Evolutionary conservation across 92 coral and sea anemone species (phyloP).

Genomic region (Epizoanthus ramosus): DNA sequence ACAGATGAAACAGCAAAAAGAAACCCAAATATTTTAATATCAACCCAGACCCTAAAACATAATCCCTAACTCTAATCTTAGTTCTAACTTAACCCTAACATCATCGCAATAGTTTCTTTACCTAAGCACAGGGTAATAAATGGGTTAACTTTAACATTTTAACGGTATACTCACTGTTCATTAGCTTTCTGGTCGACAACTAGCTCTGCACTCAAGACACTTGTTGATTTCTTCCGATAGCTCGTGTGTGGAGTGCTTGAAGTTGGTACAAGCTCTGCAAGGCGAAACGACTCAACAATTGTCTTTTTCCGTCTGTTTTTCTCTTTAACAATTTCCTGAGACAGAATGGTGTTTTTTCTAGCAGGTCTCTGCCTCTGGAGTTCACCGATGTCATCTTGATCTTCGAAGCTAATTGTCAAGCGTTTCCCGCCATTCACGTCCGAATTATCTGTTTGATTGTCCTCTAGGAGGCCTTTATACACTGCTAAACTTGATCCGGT

Average conservation of each 20-base stretch:
- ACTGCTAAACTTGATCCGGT: neutral
- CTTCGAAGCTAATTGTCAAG: conserved; percentile 24
- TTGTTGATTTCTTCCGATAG: conserved; percentile 79
- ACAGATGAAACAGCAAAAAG: no score
- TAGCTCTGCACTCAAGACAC: conserved; percentile 68
- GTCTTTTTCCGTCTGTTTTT: conserved; percentile 76
- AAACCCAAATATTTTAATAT: no score
- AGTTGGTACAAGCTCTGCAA: conserved; percentile 87
- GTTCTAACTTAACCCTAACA: no score
- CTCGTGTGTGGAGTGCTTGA: conserved; percentile 78
- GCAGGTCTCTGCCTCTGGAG: conserved; percentile 43
- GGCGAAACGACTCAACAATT: conserved; percentile 90
- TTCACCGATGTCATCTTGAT: conserved; percentile 61
- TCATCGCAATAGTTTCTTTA: no score
- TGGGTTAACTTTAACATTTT: neutral
- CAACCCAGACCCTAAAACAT: no score
- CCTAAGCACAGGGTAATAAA: no score
- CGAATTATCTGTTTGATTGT: conserved; percentile 1
- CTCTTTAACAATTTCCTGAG: conserved; percentile 69
- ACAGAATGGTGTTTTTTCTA: conserved; percentile 54
- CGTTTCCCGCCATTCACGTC: neutral
- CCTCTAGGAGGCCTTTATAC: neutral
- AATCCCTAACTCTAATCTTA: no score
- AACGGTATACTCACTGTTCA: conserved; percentile 85
- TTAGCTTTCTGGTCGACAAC: conserved; percentile 82